Evolutionary conservation across 2,113 vertebrate genomes (phyloP).

Genomic region (Perognathus longimembris): DNA sequence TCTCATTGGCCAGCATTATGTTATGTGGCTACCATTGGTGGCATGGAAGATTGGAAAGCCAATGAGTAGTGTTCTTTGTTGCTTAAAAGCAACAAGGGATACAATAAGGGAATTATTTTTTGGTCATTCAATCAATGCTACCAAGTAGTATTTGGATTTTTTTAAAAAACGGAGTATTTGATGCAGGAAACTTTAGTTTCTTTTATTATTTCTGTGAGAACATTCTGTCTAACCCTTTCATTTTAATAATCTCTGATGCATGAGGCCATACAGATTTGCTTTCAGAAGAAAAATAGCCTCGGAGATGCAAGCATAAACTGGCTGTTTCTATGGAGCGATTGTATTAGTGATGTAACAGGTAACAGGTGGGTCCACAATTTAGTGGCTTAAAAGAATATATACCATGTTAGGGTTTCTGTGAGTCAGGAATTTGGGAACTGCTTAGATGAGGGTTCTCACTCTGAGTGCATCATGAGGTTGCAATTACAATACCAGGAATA

Average conservation of each 20-base stretch:
- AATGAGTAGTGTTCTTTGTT: not conserved
- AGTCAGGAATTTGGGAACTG: not conserved
- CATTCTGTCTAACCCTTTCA: not conserved
- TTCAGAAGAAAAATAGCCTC: slow-evolving; percentile 18
- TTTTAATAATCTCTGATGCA: not conserved
- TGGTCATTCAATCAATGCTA: not conserved
- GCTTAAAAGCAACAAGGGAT: slow-evolving; percentile 11
- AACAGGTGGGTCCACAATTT: not conserved
- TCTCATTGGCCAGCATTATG: not conserved
- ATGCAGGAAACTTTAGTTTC: not conserved
- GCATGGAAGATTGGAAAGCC: not conserved
- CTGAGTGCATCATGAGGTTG: not conserved
- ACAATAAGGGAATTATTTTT: not conserved
- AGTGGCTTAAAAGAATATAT: slow-evolving; percentile 28
- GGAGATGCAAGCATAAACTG: slow-evolving; percentile 24
- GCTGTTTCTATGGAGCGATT: not conserved
- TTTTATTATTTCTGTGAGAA: slow-evolving; percentile 17
- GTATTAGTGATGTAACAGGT: not conserved
- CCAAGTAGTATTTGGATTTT: not conserved
- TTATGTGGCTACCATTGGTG: not conserved
- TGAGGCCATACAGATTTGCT: slow-evolving; percentile 10
- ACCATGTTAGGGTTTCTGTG: not conserved
- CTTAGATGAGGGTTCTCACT: slow-evolving; percentile 1
- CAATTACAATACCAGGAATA: not conserved
- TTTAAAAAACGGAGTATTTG: not conserved